Percentiles rank a stretch among this genome's conserved stretches.
These are phyloP conservation scores for Chelonus insularis DNA, from an alignment of 1,140 invertebrate species.

Conservation along the genomic window DNA sequence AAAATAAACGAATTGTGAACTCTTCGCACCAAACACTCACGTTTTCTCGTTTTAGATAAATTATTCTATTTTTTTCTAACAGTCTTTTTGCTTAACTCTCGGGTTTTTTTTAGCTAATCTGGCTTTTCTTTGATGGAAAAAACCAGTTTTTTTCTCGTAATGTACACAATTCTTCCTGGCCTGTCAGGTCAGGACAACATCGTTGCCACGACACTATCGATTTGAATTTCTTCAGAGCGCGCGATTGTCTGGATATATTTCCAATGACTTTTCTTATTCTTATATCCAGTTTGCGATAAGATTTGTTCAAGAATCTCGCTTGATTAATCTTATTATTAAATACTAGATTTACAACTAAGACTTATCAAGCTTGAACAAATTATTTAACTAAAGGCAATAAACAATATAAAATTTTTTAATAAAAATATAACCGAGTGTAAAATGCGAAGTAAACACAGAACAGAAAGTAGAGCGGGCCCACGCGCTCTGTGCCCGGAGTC, in stretches of 20 bases:
- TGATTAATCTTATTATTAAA: background rate
- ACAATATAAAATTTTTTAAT: background rate
- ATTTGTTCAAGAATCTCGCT: no score
- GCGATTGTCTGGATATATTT: conserved; percentile 12
- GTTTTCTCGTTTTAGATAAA: background rate
- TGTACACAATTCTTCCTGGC: conserved; percentile 24
- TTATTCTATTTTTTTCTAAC: background rate
- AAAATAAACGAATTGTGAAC: background rate
- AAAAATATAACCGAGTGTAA: background rate
- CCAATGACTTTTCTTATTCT: conserved; percentile 5
- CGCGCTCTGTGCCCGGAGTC: conserved; percentile 41
- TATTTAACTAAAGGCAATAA: no score
- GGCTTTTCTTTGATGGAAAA: background rate
- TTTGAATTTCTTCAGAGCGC: conserved; percentile 31
- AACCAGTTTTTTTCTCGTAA: background rate
- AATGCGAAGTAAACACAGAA: conserved; percentile 8
- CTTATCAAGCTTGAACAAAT: background rate
- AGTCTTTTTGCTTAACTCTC: no score
- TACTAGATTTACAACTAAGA: background rate
- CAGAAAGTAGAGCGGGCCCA: conserved; percentile 25
- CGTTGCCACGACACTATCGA: conserved; percentile 49
- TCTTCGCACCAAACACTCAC: background rate
- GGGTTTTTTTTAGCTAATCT: no score
- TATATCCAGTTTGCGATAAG: no score
- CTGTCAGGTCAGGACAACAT: conserved; percentile 29